phyloP scores from a whole-genome alignment of 1,140 invertebrate species.

The Drosophila oshimai region DNA sequence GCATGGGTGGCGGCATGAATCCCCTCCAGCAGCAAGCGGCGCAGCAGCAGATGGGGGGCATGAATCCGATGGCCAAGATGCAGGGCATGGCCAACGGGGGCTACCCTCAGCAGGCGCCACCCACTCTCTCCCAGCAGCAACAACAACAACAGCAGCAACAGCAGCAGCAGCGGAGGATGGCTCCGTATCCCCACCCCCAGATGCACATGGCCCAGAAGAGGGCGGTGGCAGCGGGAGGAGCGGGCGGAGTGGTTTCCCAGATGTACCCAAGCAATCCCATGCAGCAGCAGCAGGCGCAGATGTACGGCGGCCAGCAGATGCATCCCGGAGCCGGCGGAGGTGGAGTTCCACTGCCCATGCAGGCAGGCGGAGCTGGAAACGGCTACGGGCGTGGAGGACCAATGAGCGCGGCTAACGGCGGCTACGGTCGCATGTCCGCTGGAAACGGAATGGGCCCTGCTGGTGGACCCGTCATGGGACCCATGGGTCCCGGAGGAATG shows the following conservation, averaged over 20 bases:
- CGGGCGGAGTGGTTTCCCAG: constrained; percentile 3
- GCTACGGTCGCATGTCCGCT: constrained; percentile 81
- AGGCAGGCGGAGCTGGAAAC: constrained; percentile 62
- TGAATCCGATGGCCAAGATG: constrained; percentile 84
- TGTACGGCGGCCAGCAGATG: constrained; percentile 82
- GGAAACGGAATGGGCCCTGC: constrained; percentile 74
- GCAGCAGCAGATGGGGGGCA: constrained; percentile 65
- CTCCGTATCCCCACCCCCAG: constrained; percentile 90
- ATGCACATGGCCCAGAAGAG: constrained; percentile 92
- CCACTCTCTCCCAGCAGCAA: constrained; percentile 19
- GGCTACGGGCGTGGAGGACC: constrained; percentile 73
- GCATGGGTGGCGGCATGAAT: constrained; percentile 82
- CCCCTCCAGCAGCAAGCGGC: constrained; percentile 71
- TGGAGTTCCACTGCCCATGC: constrained; percentile 76
- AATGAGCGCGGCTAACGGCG: constrained; percentile 72
- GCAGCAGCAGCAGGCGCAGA: constrained; percentile 69
- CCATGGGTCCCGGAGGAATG: constrained; percentile 64
- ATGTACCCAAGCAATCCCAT: constrained; percentile 69
- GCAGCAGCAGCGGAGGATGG: constrained; percentile 86
- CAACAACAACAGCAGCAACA: constrained; percentile 5
- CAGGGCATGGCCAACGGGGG: constrained; percentile 82
- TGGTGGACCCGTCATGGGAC: constrained; percentile 66
- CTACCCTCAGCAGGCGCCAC: constrained; percentile 76
- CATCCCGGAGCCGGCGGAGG: constrained; percentile 83
- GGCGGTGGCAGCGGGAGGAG: constrained; percentile 50